Conservation (phyloP, 2,888 invertebrate genomes). For the Microctonus hyperodae region DNA sequence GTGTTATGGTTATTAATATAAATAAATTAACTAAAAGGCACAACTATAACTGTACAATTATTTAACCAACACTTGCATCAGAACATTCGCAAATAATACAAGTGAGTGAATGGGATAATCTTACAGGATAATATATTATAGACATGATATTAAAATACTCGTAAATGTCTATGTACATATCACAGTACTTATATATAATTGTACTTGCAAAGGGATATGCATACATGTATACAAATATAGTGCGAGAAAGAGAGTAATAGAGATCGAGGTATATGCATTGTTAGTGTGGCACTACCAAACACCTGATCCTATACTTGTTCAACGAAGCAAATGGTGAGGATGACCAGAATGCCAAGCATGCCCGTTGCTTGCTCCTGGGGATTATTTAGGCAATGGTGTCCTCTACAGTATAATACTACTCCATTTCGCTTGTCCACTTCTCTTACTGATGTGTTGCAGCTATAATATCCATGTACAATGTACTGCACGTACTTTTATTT, state of each 20-base stretch:
- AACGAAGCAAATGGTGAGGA: constrained; percentile 44
- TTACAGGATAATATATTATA: background rate
- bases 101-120: too few species aligned
- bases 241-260: background rate
- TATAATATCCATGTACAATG: background rate
- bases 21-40: too few species aligned
- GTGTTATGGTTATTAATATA: background rate
- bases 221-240: background rate
- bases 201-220: background rate
- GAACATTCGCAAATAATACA: too few species aligned
- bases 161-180: background rate
- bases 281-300: constrained; percentile 38
- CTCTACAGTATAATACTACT: constrained; percentile 36
- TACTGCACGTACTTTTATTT: background rate
- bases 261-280: background rate
- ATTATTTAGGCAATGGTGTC: constrained; percentile 43
- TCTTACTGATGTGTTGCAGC: background rate
- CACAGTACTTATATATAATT: too few species aligned
- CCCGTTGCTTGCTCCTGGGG: constrained; percentile 43
- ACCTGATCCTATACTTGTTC: constrained; percentile 35
- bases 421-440: too few species aligned
- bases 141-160: background rate
- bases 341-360: constrained; percentile 51
- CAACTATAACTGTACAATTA: too few species aligned
- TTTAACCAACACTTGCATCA: too few species aligned